Percentiles rank a stretch among this genome's conserved stretches.
These are phyloP conservation scores for Acrocephalus arundinaceus DNA, from an alignment of 2,113 vertebrate species.

Conservation along the genomic window DNA sequence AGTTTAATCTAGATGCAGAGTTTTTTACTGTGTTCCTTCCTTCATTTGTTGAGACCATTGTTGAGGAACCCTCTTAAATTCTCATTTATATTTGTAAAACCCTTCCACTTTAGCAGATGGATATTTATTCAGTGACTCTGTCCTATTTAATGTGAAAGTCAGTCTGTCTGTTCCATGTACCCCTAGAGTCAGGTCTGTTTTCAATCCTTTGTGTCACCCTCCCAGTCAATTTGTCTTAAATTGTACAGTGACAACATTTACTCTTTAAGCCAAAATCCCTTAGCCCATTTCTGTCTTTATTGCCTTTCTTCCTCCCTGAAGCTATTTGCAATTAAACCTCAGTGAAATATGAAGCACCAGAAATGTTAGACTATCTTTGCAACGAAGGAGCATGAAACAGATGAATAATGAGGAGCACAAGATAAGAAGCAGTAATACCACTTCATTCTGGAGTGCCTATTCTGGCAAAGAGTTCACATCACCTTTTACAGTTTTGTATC, in stretches of 20 bases:
- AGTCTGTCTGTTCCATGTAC: background rate
- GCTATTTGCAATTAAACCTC: slow-evolving; percentile 62
- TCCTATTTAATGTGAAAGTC: background rate
- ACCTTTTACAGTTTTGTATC: slow-evolving; percentile 32
- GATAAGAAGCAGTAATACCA: slow-evolving; percentile 63
- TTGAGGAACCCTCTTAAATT: background rate
- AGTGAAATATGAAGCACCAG: slow-evolving; percentile 43
- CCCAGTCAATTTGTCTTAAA: background rate
- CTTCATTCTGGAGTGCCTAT: slow-evolving; percentile 36
- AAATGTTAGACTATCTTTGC: slow-evolving; percentile 5
- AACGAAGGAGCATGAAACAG: slow-evolving; percentile 40
- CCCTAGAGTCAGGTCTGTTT: background rate
- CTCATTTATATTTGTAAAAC: background rate
- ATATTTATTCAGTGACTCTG: background rate
- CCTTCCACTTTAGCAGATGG: background rate
- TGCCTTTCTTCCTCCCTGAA: background rate
- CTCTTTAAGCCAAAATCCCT: slow-evolving; percentile 7
- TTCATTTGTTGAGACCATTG: background rate
- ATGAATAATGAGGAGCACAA: slow-evolving; percentile 62
- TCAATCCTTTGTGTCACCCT: background rate
- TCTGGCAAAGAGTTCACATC: slow-evolving; percentile 31
- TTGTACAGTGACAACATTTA: background rate
- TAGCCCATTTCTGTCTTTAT: background rate
- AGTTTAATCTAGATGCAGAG: background rate
- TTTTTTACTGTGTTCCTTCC: background rate